A percentile compares a stretch with the other conserved stretches of the same genome.
These are phyloP conservation scores for Erpobdella octoculata DNA, from an alignment of 2,888 invertebrate genomes.

Conservation along the genomic window DNA sequence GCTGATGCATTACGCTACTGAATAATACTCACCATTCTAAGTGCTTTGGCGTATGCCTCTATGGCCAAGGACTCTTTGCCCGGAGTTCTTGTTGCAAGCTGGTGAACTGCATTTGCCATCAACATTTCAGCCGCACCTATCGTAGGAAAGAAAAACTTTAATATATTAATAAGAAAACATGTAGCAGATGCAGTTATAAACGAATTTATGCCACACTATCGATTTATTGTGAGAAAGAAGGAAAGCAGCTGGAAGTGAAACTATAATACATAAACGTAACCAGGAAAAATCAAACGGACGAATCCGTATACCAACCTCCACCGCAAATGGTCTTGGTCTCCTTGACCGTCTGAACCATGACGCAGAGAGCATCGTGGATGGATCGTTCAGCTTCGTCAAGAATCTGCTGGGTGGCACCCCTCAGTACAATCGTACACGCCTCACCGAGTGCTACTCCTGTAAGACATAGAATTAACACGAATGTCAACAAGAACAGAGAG, in stretches of 20 bases:
- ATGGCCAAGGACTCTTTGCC: conserved; percentile 96
- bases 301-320: conserved; percentile 63
- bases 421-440: conserved; percentile 90
- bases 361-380: conserved; percentile 94
- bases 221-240: too few species aligned
- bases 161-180: background rate
- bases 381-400: conserved; percentile 97
- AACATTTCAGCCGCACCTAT: conserved; percentile 82
- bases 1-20: too few species aligned
- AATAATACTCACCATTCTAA: conserved; percentile 58
- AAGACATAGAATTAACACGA: conserved; percentile 8
- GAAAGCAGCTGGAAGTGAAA: too few species aligned
- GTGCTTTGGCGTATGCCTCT: conserved; percentile 84
- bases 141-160: background rate
- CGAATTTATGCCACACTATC: too few species aligned
- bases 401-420: conserved; percentile 95
- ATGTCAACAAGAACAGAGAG: background rate
- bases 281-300: background rate
- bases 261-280: too few species aligned
- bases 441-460: conserved; percentile 78
- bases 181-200: too few species aligned
- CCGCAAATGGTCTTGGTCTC: conserved; percentile 85
- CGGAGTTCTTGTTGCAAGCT: conserved; percentile 74
- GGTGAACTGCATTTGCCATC: conserved; percentile 86
- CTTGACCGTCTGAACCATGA: conserved; percentile 84